Percentiles rank a stretch among this genome's conserved stretches.
These are phyloP conservation scores for Cerastis leucographa DNA, from an alignment of 2,888 invertebrate genomes.

Conservation along the genomic window DNA sequence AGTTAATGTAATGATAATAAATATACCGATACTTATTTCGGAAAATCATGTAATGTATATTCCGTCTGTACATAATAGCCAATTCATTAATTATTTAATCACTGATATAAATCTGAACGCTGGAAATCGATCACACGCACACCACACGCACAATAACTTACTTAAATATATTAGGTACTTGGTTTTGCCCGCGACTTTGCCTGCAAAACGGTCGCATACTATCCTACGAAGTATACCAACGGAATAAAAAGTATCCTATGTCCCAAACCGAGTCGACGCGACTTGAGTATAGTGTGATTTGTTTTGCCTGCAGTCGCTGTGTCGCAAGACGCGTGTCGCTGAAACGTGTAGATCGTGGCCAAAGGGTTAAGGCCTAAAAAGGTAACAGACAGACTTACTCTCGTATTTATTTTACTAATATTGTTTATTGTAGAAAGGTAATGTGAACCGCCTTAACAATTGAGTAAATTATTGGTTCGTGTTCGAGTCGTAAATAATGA, in stretches of 20 bases:
- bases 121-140: slow-evolving; percentile 29
- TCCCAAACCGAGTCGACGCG: background rate
- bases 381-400: background rate
- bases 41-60: slow-evolving; percentile 9
- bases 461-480: slow-evolving; percentile 17
- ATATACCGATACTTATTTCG: background rate
- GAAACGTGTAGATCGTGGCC: background rate
- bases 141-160: slow-evolving; percentile 14
- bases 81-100: slow-evolving; percentile 53
- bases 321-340: background rate
- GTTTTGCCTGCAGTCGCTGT: background rate
- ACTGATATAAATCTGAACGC: slow-evolving; percentile 27
- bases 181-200: background rate
- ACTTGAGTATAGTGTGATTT: background rate
- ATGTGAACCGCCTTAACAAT: background rate
- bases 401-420: background rate
- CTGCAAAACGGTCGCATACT: background rate
- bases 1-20: background rate
- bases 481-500: slow-evolving; percentile 7
- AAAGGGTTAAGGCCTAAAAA: background rate
- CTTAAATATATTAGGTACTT: background rate
- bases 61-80: slow-evolving; percentile 34
- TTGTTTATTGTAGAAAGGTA: background rate
- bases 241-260: background rate
- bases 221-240: background rate